These are phyloP conservation scores for Drosophila borborema DNA, from an alignment of 2,888 invertebrate species.

Conservation along the genomic window DNA sequence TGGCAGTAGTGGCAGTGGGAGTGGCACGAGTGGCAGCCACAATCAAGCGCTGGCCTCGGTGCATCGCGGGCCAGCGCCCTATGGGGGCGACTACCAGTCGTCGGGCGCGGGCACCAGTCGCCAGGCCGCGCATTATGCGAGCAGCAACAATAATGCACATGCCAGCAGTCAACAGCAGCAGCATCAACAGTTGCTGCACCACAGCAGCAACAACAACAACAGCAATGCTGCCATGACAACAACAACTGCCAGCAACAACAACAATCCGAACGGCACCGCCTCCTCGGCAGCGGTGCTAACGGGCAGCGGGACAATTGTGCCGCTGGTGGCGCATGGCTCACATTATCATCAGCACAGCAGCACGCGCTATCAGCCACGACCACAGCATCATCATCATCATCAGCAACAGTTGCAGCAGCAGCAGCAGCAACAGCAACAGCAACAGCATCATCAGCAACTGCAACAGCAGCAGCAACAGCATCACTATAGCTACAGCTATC, in stretches of 20 bases:
- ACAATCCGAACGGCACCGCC: slow-evolving; percentile 65
- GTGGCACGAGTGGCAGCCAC: slow-evolving; percentile 40
- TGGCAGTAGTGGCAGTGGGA: slow-evolving; percentile 31
- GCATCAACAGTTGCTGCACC: slow-evolving; percentile 40
- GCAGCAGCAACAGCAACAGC: slow-evolving; percentile 54
- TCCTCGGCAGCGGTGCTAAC: slow-evolving; percentile 73
- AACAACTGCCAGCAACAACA: slow-evolving; percentile 66
- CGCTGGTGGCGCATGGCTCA: slow-evolving; percentile 62
- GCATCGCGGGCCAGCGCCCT: slow-evolving; percentile 58
- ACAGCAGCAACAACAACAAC: slow-evolving; percentile 59
- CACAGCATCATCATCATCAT: slow-evolving; percentile 48
- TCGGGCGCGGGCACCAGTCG: slow-evolving; percentile 64
- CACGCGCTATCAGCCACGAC: slow-evolving; percentile 56
- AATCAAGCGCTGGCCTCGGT: slow-evolving; percentile 53
- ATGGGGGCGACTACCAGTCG: slow-evolving; percentile 42
- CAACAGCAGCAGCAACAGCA: slow-evolving; percentile 56
- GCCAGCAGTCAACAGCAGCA: slow-evolving; percentile 52
- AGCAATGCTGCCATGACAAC: slow-evolving; percentile 52
- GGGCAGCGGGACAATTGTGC: slow-evolving; percentile 70
- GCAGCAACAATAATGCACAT: slow-evolving; percentile 50
- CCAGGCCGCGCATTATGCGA: slow-evolving; percentile 59
- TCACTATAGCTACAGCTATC: slow-evolving; percentile 80
- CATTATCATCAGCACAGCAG: slow-evolving; percentile 66
- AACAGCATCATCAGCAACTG: slow-evolving; percentile 52
- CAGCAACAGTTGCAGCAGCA: slow-evolving; percentile 52